Conservation (phyloP, 2,888 invertebrate genomes). For the Eristalis arbustorum region DNA sequence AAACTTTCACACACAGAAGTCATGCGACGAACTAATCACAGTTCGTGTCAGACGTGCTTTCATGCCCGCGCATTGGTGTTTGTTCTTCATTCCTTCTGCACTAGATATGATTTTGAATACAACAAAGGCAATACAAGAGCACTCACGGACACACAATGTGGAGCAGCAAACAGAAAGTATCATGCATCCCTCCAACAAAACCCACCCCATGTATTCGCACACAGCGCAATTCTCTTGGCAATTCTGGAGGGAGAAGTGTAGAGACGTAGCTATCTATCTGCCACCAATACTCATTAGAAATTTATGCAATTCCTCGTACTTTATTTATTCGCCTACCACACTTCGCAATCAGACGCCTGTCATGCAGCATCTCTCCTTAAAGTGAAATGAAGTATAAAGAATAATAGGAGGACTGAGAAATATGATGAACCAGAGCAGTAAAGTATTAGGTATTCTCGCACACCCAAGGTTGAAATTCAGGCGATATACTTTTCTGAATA, state of each 20-base stretch:
- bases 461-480: slow-evolving; percentile 24
- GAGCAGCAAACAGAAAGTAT: background rate
- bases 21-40: slow-evolving; percentile 44
- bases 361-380: slow-evolving; percentile 15
- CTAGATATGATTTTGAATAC: slow-evolving; percentile 66
- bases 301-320: slow-evolving; percentile 63
- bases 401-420: background rate
- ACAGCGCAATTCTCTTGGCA: slow-evolving; percentile 38
- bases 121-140: slow-evolving; percentile 45
- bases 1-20: slow-evolving; percentile 50
- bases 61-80: background rate
- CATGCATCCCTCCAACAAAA: background rate
- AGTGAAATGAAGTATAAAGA: slow-evolving; percentile 22
- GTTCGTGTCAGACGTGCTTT: slow-evolving; percentile 23
- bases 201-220: background rate
- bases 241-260: slow-evolving; percentile 21
- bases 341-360: background rate
- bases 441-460: slow-evolving; percentile 39
- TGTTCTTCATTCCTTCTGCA: slow-evolving; percentile 50
- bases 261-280: slow-evolving; percentile 1
- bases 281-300: slow-evolving; percentile 64
- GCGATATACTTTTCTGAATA: slow-evolving; percentile 25
- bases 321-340: slow-evolving; percentile 30
- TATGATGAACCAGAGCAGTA: slow-evolving; percentile 40
- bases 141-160: slow-evolving; percentile 18